Conservation (phyloP, 2,113 vertebrate genomes). For the Pseudorasbora parva region DNA sequence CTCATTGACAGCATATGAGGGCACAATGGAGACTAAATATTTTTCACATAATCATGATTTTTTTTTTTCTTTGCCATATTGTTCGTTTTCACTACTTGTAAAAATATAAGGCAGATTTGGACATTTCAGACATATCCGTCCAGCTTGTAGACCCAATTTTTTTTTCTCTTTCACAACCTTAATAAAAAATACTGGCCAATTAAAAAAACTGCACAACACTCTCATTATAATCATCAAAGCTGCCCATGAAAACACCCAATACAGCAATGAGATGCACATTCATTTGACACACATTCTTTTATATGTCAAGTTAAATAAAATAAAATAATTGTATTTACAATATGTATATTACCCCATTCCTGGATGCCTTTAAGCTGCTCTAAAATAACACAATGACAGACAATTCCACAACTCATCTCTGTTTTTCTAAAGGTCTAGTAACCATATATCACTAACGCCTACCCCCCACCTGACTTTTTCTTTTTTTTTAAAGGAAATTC, state of each 20-base stretch:
- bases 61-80: neutral
- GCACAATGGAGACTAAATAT: neutral
- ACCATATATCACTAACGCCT: slow-evolving; percentile 20
- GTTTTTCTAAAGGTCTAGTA: slow-evolving; percentile 36
- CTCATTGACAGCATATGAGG: slow-evolving; percentile 9
- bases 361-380: neutral
- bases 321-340: neutral
- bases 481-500: slow-evolving; percentile 45
- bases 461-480: slow-evolving; percentile 13
- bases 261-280: neutral
- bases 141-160: neutral
- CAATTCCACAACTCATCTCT: slow-evolving; percentile 13
- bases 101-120: neutral
- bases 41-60: neutral
- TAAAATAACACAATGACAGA: neutral
- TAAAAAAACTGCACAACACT: neutral
- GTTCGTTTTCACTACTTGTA: neutral
- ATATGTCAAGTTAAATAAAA: no score
- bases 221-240: neutral
- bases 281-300: no score
- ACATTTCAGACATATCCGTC: no score
- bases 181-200: neutral
- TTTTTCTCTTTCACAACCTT: neutral
- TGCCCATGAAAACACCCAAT: neutral
- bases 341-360: neutral